These are phyloP conservation scores for Limnephilus rhombicus DNA, from an alignment of 2,888 invertebrate species.

Conservation along the genomic window DNA sequence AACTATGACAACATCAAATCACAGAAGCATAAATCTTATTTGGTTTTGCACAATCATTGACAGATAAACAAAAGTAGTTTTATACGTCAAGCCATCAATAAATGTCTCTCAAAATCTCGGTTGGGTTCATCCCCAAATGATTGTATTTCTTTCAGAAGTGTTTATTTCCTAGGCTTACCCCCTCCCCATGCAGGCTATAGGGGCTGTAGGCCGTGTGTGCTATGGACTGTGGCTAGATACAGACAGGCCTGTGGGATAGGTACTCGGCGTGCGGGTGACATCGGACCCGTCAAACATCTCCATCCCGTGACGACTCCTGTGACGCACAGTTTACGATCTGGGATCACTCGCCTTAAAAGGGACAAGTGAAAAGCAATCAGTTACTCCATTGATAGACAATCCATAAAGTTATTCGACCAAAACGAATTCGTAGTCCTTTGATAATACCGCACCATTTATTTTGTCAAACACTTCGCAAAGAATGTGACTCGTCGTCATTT, in stretches of 20 bases:
- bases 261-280: not conserved
- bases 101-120: conserved; percentile 19
- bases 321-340: conserved; percentile 28
- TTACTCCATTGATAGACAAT: conserved; percentile 59
- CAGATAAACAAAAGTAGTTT: not conserved
- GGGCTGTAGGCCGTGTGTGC: not conserved
- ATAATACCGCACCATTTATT: conserved; percentile 62
- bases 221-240: not conserved
- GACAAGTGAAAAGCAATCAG: conserved; percentile 52
- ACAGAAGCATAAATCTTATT: not conserved
- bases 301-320: conserved; percentile 5
- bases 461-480: conserved; percentile 48
- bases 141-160: conserved; percentile 25
- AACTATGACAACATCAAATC: not conserved
- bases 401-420: conserved; percentile 63
- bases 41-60: not conserved
- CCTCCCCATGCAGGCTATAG: not conserved
- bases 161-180: conserved; percentile 19
- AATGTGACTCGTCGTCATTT: conserved; percentile 46
- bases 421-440: conserved; percentile 51
- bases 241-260: too few species aligned
- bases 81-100: not conserved
- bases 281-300: conserved; percentile 26
- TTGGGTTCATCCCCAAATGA: conserved; percentile 8
- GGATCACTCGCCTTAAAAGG: conserved; percentile 34